Percentiles rank a stretch among this genome's conserved stretches.
These are phyloP conservation scores for Drosophila sp. DNA, from an alignment of 1,140 invertebrate genomes.

Conservation along the genomic window DNA sequence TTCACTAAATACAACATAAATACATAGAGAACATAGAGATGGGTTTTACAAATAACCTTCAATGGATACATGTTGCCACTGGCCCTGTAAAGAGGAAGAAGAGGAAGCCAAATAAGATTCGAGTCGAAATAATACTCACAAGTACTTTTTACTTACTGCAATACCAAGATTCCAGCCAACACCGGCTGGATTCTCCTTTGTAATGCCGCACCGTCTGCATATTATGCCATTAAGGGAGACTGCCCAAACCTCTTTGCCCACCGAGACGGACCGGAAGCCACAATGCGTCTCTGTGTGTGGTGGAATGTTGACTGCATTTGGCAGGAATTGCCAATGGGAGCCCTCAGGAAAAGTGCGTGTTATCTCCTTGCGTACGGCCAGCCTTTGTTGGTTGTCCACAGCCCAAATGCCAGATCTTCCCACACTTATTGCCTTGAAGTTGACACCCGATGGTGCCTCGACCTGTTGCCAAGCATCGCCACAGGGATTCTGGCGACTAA, in stretches of 20 bases:
- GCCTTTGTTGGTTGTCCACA: slow-evolving; percentile 85
- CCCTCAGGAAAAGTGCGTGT: slow-evolving; percentile 89
- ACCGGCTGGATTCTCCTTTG: slow-evolving; percentile 87
- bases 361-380: slow-evolving; percentile 88
- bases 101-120: not conserved
- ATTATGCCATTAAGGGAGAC: slow-evolving; percentile 89
- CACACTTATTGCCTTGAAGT: slow-evolving; percentile 90
- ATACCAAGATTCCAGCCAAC: slow-evolving; percentile 90
- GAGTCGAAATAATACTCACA: not conserved
- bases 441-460: slow-evolving; percentile 84
- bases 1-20: not conserved
- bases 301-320: slow-evolving; percentile 85
- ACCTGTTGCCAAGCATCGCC: slow-evolving; percentile 84
- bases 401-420: slow-evolving; percentile 89
- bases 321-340: slow-evolving; percentile 87
- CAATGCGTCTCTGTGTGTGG: slow-evolving; percentile 84
- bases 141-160: slow-evolving; percentile 84
- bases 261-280: slow-evolving; percentile 87
- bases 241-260: slow-evolving; percentile 89
- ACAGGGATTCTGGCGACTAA: slow-evolving; percentile 86
- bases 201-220: slow-evolving; percentile 88
- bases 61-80: slow-evolving; percentile 77
- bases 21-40: not conserved
- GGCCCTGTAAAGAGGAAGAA: slow-evolving; percentile 60
- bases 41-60: slow-evolving; percentile 66